Base-by-base conservation (phyloP, 2,888 invertebrate species). In the Lymantria monacha region DNA sequence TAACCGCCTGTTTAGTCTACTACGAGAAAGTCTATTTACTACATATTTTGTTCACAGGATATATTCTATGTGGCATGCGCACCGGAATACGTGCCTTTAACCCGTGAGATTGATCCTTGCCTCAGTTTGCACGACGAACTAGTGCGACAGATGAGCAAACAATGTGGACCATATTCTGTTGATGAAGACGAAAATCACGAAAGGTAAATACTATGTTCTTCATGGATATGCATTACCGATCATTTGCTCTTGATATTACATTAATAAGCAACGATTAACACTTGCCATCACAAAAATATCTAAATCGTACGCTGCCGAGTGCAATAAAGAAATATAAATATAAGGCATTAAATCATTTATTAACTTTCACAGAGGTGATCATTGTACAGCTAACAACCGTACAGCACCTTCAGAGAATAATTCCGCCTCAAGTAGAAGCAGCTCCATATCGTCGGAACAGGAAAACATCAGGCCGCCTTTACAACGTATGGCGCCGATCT, bases 61-160 rank as follows among this genome's bases (percentile, higher is more conserved):
- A 91, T 91, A 71, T 91, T 89, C 76, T 91, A 90, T 81, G 90
- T 90, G 60, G 91, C 91, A 42, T 91, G 91, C 63, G 89, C 91
- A 30, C 91, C 91, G 7, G 91, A 91, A 66, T 90, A 90, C 75
- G 78, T 88, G 44, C 90, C 91, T 30, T 72, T 90, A 55, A 78
- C 77, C 30, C 80, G 89, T 30, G 91, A 91, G 51, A 71, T 87
- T 43, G 90, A 90, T 64, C 85, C 88, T 10, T 81, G 84, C 51
- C 76, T 85, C 48, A 78, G 81, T 33, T 70, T 84, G 53, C 86
- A 87, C 60, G 88, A 89, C 73, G 89, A 89, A 61, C 79, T 87
- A n/a, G 83, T 79, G 45, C 70, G 88, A 1, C 88, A 84, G 63
- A 80, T 85, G 75, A 83, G 72, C 73, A 82, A 81, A 54, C 78